Evolutionary conservation across 2,888 invertebrate genomes (phyloP), one percentile per base, ranked within the genome.

Genomic region (Calliopum simillimum): DNA sequence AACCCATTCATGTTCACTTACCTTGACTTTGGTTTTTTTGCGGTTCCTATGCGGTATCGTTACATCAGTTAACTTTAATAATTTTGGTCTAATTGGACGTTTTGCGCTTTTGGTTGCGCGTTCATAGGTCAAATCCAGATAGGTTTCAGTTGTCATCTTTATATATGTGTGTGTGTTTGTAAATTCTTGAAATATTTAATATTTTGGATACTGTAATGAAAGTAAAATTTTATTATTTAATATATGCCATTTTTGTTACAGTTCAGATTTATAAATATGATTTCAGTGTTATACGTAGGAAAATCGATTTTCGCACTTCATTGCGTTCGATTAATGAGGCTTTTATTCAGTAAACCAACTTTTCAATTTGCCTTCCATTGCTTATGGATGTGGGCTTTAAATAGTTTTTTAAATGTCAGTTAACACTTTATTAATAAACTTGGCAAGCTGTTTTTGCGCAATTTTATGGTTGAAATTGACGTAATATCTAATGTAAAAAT

Each of bases 11-110:
- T 33, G 21, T 11, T 4, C 55, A 78, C 79, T 81, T 68, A 85
- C 86, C 82, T 86, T 86, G 19, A 85, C 81, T 83, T 86, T 86
- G 64, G 81, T 83, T 78, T 86, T 86, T 74, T 86, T 86, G 66
- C 85, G 82, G 74, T 81, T 85, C 46, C 86, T 82, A 76, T 85
- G 84, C 51, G 86, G 84, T 78, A 83, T 81, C 61, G 83, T 79
- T 11, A 83, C 85, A 77, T 86, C 86, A 47, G 84, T 84, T 69
- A 86, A 69, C 76, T 84, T 86, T 19, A 86, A 75, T 33, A 86
- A 76, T 78, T 85, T 86, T 61, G 86, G 86, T 73, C 86, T 78
- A 72, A 82, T 78, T 13, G 84, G 82, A 67, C 85, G 82, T 74
- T 85, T 86, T 23, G 79, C 71, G 66, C 79, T 78, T 73, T 85